Percentiles rank a stretch among this genome's conserved stretches.
Conservation (phyloP, 2,888 invertebrate genomes). For the Nephrotoma appendiculata region DNA sequence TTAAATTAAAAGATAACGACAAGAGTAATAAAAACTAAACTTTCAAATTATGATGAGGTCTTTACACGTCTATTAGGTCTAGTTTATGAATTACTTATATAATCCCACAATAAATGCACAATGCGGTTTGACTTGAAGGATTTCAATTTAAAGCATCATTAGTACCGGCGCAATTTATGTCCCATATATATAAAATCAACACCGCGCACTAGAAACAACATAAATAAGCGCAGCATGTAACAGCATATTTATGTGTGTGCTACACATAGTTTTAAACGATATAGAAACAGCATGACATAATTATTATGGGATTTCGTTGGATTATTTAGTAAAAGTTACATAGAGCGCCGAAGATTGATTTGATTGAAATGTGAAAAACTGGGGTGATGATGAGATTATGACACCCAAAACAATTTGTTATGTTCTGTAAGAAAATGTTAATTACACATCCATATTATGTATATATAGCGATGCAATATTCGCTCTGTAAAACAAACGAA, state of each 20-base stretch:
- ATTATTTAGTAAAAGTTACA: neutral
- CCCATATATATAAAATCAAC: neutral
- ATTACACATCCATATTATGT: neutral
- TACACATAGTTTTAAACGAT: neutral
- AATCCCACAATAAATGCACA: neutral
- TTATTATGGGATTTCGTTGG: neutral
- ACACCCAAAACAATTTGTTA: neutral
- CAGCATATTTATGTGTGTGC: neutral
- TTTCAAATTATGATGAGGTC: neutral
- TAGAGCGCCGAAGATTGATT: neutral
- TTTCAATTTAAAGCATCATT: neutral
- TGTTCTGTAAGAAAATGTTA: neutral
- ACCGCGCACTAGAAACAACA: neutral
- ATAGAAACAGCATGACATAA: neutral
- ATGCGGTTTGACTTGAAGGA: neutral
- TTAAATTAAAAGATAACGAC: neutral
- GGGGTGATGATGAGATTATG: neutral
- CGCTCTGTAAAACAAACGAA: no score
- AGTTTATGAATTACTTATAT: neutral
- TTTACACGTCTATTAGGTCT: neutral
- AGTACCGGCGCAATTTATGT: neutral
- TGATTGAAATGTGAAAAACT: neutral
- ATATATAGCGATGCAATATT: neutral
- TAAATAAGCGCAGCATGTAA: neutral
- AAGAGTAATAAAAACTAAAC: neutral